Conservation (phyloP, 1,140 invertebrate genomes). For the Mylabris phalerata region DNA sequence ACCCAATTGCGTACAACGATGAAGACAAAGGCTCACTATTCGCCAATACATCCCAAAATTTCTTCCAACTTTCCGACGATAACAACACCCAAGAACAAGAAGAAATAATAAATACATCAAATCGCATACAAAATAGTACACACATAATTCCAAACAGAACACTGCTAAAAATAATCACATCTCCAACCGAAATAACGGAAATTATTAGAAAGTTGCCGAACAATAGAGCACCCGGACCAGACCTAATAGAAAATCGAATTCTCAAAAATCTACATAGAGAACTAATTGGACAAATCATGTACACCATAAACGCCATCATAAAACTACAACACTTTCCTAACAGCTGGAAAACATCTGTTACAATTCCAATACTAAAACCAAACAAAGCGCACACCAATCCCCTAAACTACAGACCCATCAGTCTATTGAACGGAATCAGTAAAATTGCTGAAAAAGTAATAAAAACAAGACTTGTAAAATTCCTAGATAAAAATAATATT, state of each 20-base stretch:
- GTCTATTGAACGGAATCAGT: constrained; percentile 28
- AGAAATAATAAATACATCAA: no score
- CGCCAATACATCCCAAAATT: no score
- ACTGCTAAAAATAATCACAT: background rate
- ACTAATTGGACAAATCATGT: background rate
- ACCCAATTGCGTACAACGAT: no score
- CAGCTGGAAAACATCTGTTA: constrained; percentile 36
- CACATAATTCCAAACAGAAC: no score
- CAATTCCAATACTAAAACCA: constrained; percentile 39
- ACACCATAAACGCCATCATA: constrained; percentile 29
- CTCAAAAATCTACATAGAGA: constrained; percentile 10
- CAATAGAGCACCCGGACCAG: no score
- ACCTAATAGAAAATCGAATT: background rate
- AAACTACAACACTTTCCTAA: constrained; percentile 32
- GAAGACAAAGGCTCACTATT: no score
- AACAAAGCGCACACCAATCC: constrained; percentile 31
- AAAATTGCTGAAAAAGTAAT: constrained; percentile 34
- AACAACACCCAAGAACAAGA: no score
- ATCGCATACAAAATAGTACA: no score
- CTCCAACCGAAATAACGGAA: no score
- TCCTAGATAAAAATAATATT: background rate
- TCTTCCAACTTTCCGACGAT: no score
- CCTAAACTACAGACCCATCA: constrained; percentile 35
- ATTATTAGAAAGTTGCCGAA: no score
- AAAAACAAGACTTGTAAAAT: background rate